phyloP scores from a whole-genome alignment of 2,797 vertebrate genomes.

The Smutsia temminckii region DNA sequence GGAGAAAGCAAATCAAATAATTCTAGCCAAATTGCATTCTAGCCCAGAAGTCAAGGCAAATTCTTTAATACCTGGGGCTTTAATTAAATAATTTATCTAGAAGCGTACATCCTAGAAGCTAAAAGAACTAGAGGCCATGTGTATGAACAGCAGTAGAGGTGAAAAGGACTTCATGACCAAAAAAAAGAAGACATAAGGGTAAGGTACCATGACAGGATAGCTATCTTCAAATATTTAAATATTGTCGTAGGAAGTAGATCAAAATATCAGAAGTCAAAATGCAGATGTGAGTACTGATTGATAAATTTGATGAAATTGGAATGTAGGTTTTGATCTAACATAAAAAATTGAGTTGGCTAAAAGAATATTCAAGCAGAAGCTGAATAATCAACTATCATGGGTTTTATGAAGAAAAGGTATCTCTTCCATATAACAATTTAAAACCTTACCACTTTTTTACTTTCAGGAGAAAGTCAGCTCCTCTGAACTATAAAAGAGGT shows the following conservation, averaged over 20 bases:
- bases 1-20: not conserved
- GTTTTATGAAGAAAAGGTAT: not conserved
- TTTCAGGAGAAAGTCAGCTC: not conserved
- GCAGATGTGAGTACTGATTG: not conserved
- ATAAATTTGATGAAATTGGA: not conserved
- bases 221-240: not conserved
- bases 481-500: not conserved
- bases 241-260: not conserved
- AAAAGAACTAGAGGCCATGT: not conserved
- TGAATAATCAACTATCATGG: not conserved
- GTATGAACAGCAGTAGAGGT: not conserved
- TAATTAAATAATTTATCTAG: not conserved
- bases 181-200: not conserved
- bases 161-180: not conserved
- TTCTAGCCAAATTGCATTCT: not conserved
- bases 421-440: not conserved
- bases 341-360: not conserved
- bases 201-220: not conserved
- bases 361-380: not conserved
- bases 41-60: not conserved
- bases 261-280: not conserved
- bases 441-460: not conserved
- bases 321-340: not conserved
- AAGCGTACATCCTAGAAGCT: not conserved
- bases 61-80: not conserved